Evolutionary conservation across 2,113 vertebrate genomes (phyloP).

Genomic region (Tyto alba): DNA sequence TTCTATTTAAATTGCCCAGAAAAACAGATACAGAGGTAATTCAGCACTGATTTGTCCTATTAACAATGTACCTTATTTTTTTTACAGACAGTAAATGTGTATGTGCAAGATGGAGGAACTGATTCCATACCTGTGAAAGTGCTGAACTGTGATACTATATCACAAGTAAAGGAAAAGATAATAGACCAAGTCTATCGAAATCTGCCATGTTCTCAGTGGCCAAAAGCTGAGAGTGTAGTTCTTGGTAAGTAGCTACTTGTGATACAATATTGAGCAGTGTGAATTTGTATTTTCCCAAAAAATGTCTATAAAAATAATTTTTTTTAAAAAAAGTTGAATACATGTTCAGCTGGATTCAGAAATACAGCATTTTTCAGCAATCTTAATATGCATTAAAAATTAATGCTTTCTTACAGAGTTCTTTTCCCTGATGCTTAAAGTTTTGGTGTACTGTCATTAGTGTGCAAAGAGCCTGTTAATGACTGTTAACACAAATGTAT

Average conservation of each 20-base stretch:
- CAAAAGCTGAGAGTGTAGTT: slow-evolving; percentile 87
- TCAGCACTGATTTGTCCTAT: neutral
- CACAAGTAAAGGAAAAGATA: slow-evolving; percentile 97
- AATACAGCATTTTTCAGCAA: neutral
- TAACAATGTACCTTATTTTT: neutral
- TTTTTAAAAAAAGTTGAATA: neutral
- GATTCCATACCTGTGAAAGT: slow-evolving; percentile 91
- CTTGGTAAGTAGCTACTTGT: slow-evolving; percentile 78
- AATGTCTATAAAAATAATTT: neutral
- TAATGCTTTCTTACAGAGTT: neutral
- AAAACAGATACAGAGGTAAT: neutral
- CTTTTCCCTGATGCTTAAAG: neutral
- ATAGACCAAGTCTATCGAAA: slow-evolving; percentile 95
- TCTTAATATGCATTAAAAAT: neutral
- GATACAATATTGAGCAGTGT: neutral
- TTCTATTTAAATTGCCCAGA: neutral
- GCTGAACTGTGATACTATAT: slow-evolving; percentile 94
- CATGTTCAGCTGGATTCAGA: neutral
- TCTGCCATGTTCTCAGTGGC: slow-evolving; percentile 88
- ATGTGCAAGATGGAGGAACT: slow-evolving; percentile 87
- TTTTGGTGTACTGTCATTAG: slow-evolving; percentile 29
- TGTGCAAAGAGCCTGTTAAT: slow-evolving; percentile 32
- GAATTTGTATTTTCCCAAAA: neutral
- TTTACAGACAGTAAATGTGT: slow-evolving; percentile 88
- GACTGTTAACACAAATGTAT: slow-evolving; percentile 41